Percentiles rank a stretch among this genome's conserved stretches.
Conservation (phyloP, 2,113 vertebrate species). For the Saccopteryx bilineata region DNA sequence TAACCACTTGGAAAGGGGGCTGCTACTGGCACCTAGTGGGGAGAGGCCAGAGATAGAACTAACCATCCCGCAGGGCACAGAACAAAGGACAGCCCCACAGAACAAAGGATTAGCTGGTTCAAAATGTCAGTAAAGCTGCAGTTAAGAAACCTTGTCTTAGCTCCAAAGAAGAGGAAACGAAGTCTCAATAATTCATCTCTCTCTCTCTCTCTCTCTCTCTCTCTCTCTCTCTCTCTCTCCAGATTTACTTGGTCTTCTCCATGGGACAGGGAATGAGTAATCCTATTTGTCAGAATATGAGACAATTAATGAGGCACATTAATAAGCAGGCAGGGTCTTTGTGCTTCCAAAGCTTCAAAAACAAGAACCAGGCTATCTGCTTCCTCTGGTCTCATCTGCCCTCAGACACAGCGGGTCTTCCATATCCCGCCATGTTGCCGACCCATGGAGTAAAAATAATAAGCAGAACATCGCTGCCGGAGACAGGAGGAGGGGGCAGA, state of each 20-base stretch:
- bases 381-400: neutral
- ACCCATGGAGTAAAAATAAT: neutral
- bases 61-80: neutral
- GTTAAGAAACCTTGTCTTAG: neutral
- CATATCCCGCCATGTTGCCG: neutral
- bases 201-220: neutral
- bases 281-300: neutral
- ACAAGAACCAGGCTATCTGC: neutral
- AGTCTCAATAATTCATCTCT: neutral
- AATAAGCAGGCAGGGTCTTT: neutral
- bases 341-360: conserved; percentile 7
- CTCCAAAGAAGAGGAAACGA: neutral
- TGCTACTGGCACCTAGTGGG: neutral
- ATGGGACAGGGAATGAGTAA: neutral
- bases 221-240: neutral
- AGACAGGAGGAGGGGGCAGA: neutral
- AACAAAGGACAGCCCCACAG: neutral
- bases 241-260: neutral
- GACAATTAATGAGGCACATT: neutral
- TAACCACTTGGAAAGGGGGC: neutral
- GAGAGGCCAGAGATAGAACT: neutral
- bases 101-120: neutral
- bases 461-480: neutral
- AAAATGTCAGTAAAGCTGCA: neutral
- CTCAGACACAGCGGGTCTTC: neutral